A percentile compares a stretch with the other conserved stretches of the same genome.
These are phyloP conservation scores for Cacatua alba DNA, from an alignment of 2,113 vertebrate genomes.

Conservation along the genomic window DNA sequence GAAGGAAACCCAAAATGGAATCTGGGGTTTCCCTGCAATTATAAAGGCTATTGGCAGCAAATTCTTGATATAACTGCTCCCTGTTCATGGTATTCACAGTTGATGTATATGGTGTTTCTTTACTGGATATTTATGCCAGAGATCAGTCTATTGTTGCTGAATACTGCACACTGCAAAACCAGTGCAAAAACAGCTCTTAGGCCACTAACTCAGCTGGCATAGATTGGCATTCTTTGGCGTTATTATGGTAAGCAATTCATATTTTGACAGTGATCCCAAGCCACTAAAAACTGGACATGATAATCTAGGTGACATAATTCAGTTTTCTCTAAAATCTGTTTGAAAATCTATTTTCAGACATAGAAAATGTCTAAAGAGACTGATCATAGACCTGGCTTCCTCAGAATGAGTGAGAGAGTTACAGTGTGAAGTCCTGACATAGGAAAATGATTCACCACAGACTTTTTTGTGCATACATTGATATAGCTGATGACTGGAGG, in stretches of 20 bases:
- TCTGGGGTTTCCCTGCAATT: conserved; percentile 39
- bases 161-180: background rate
- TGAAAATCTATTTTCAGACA: background rate
- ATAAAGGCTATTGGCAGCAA: background rate
- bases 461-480: background rate
- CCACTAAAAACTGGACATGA: background rate
- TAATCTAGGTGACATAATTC: background rate
- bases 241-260: background rate
- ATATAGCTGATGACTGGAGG: background rate
- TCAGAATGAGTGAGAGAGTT: background rate
- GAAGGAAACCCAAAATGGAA: conserved; percentile 12
- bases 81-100: background rate
- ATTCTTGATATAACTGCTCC: background rate
- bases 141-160: background rate
- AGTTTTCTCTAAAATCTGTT: background rate
- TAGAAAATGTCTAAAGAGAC: background rate
- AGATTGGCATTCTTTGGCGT: background rate
- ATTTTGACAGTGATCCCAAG: background rate
- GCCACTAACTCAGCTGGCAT: background rate
- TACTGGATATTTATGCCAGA: background rate
- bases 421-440: background rate
- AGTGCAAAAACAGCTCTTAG: background rate
- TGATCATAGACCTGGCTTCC: background rate
- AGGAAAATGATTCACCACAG: background rate
- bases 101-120: background rate